Conservation (phyloP, 1,140 invertebrate species). For the Xylocopa sonorina region DNA sequence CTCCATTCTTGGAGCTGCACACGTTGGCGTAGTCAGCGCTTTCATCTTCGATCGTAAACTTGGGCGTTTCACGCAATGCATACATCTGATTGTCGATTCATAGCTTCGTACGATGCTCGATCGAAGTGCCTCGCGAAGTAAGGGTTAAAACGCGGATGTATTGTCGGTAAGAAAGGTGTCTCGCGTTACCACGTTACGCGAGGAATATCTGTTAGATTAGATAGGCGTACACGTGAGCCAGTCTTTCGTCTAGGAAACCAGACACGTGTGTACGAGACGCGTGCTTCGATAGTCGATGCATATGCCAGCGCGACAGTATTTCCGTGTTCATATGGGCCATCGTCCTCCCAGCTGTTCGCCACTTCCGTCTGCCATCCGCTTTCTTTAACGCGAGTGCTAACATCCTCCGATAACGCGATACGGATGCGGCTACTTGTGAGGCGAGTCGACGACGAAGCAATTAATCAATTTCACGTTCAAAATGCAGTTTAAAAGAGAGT, state of each 20-base stretch:
- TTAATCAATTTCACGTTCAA: too few species aligned
- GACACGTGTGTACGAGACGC: constrained; percentile 1
- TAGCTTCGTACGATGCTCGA: not conserved
- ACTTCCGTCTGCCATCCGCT: constrained; percentile 2
- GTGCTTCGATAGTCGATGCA: constrained; percentile 12
- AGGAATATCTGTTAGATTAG: constrained; percentile 7
- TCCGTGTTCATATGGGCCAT: constrained; percentile 33
- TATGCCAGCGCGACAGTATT: constrained; percentile 21
- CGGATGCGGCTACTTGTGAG: not conserved
- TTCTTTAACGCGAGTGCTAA: not conserved
- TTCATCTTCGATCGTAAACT: too few species aligned
- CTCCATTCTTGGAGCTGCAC: too few species aligned
- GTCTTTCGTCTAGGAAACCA: not conserved
- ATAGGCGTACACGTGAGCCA: not conserved
- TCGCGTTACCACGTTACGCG: not conserved
- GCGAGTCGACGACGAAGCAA: too few species aligned
- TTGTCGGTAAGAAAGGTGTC: not conserved
- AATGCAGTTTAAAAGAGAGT: too few species aligned
- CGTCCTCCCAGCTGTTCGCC: constrained; percentile 14
- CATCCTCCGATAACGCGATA: constrained; percentile 15
- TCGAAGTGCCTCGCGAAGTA: too few species aligned
- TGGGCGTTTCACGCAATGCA: too few species aligned
- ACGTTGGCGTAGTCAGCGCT: too few species aligned
- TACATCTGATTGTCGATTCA: too few species aligned
- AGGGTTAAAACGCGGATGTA: not conserved